These are phyloP conservation scores for Drosophila sordidapex DNA, from an alignment of 2,888 invertebrate genomes.

Conservation along the genomic window DNA sequence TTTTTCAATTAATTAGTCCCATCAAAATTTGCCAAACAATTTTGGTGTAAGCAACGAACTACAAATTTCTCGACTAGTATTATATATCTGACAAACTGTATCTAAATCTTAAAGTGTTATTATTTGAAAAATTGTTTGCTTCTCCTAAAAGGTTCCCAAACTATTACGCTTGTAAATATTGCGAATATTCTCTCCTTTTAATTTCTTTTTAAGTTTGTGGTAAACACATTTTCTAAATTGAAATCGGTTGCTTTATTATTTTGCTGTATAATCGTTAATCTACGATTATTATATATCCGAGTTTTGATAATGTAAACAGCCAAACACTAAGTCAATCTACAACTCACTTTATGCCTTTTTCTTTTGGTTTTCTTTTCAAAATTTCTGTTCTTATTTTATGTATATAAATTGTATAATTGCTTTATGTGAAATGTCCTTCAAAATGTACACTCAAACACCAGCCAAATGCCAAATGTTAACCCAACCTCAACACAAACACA, in stretches of 20 bases:
- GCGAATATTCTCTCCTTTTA: neutral
- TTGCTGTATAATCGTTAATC: neutral
- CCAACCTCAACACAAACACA: conserved; percentile 5
- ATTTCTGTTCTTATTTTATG: conserved; percentile 11
- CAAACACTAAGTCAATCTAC: neutral
- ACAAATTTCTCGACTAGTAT: neutral
- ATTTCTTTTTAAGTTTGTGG: neutral
- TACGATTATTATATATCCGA: neutral
- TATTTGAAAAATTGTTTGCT: neutral
- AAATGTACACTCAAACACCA: conserved; percentile 71
- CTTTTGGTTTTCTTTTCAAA: neutral
- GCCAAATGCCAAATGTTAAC: conserved; percentile 50
- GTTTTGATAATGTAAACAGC: neutral
- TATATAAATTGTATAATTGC: conserved; percentile 22
- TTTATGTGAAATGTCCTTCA: conserved; percentile 24
- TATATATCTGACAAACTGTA: neutral
- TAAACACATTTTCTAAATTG: neutral
- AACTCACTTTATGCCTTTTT: neutral
- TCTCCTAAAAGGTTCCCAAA: neutral
- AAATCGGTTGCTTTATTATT: neutral
- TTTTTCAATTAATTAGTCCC: neutral
- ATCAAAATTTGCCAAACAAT: neutral
- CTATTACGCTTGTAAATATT: neutral
- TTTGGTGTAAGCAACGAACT: neutral
- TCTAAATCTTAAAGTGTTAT: neutral